Evolutionary conservation across 2,797 vertebrate genomes (phyloP).

Genomic region (Manis crassicaudata): DNA sequence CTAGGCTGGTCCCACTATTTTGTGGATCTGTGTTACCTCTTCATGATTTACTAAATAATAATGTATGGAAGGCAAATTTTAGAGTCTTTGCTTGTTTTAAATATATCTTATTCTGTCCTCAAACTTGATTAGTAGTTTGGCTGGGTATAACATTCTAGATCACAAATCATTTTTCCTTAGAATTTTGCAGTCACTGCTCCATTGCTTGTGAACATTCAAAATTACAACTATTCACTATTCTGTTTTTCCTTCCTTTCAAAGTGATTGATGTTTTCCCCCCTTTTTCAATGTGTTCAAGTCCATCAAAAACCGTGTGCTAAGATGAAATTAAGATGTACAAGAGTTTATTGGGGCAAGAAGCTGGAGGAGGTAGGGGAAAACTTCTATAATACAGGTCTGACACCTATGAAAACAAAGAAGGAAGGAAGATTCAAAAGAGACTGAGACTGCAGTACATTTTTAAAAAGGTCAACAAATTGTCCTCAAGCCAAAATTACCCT

Average conservation of each 20-base stretch:
- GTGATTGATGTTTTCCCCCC: neutral
- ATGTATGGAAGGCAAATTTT: neutral
- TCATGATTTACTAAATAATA: neutral
- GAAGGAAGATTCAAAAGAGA: neutral
- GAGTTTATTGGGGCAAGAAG: neutral
- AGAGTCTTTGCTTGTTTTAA: neutral
- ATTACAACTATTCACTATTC: neutral
- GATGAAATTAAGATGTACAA: neutral
- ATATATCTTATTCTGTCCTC: neutral
- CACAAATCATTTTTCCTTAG: neutral
- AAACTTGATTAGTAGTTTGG: neutral
- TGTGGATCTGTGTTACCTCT: neutral
- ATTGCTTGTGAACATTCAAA: neutral
- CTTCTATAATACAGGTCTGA: neutral
- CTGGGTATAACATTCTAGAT: neutral
- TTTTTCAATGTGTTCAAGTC: neutral
- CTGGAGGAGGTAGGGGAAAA: neutral
- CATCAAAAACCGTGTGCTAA: neutral
- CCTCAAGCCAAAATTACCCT: neutral
- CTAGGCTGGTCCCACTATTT: neutral
- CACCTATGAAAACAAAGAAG: neutral
- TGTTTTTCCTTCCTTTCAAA: neutral
- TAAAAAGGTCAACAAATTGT: neutral
- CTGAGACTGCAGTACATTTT: neutral
- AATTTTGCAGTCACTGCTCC: neutral